Conservation (phyloP, 2,113 vertebrate genomes). For the Limnothrissa miodon region DNA sequence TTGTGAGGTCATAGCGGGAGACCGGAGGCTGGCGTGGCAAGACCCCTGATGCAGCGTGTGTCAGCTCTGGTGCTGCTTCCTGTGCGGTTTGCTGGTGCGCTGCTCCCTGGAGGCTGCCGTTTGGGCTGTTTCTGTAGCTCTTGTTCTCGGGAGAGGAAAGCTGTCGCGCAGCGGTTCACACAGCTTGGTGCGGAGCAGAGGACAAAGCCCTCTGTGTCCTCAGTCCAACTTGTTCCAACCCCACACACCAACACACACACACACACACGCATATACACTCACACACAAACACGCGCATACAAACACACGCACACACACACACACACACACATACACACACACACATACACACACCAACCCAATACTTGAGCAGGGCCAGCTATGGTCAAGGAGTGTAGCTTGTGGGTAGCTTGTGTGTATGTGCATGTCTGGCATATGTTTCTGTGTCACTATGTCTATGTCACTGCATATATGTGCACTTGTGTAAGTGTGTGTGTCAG, state of each 20-base stretch:
- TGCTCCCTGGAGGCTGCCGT: not conserved
- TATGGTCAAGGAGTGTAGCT: not conserved
- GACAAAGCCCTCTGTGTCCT: slow-evolving; percentile 2
- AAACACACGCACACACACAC: not conserved
- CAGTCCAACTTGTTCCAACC: not conserved
- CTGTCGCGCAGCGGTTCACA: not conserved
- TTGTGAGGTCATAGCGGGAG: not conserved
- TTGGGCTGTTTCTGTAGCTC: not conserved
- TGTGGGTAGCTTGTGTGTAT: not conserved
- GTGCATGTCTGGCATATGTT: not conserved
- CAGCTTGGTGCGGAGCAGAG: not conserved
- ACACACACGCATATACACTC: not conserved
- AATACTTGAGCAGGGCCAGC: not conserved
- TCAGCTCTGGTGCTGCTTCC: no score
- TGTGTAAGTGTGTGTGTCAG: not conserved
- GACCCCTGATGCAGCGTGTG: no score
- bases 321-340: no score
- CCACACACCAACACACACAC: not conserved
- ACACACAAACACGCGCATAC: no score
- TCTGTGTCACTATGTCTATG: not conserved
- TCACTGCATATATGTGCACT: not conserved
- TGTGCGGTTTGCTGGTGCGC: no score
- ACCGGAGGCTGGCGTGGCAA: not conserved
- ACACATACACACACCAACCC: not conserved
- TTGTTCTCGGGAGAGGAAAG: slow-evolving; percentile 2